These are phyloP conservation scores for Tachina grossa DNA, from an alignment of 2,888 invertebrate genomes.

Conservation along the genomic window DNA sequence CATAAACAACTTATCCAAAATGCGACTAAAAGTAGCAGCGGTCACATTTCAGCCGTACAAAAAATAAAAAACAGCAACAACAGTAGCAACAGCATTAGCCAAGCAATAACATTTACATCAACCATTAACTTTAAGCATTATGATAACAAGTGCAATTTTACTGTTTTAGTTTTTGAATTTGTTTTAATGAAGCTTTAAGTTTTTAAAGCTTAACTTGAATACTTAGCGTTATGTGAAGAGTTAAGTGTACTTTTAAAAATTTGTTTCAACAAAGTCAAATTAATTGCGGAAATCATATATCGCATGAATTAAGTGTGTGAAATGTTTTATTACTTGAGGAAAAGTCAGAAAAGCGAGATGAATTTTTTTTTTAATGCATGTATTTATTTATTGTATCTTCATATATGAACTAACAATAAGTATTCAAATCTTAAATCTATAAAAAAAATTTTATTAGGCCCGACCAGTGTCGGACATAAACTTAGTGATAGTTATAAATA, in stretches of 20 bases:
- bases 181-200: background rate
- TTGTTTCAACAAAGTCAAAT: constrained; percentile 64
- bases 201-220: constrained; percentile 15
- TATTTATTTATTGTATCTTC: too few relatives aligned
- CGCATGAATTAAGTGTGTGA: constrained; percentile 40
- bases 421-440: too few relatives aligned
- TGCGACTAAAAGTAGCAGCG: constrained; percentile 15
- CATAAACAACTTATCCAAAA: constrained; percentile 62
- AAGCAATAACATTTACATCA: constrained; percentile 53
- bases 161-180: constrained; percentile 36
- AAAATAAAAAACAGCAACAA: background rate
- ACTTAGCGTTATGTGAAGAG: constrained; percentile 47
- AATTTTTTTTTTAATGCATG: too few relatives aligned
- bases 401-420: too few relatives aligned
- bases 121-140: constrained; percentile 60
- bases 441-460: too few relatives aligned
- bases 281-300: constrained; percentile 53
- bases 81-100: constrained; percentile 50
- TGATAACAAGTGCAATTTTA: constrained; percentile 63
- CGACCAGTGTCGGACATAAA: too few relatives aligned
- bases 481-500: too few relatives aligned
- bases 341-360: background rate
- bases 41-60: background rate
- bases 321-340: constrained; percentile 54
- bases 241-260: constrained; percentile 14